These are phyloP conservation scores for Abrostola tripartita DNA, from an alignment of 2,888 invertebrate species.

Conservation along the genomic window DNA sequence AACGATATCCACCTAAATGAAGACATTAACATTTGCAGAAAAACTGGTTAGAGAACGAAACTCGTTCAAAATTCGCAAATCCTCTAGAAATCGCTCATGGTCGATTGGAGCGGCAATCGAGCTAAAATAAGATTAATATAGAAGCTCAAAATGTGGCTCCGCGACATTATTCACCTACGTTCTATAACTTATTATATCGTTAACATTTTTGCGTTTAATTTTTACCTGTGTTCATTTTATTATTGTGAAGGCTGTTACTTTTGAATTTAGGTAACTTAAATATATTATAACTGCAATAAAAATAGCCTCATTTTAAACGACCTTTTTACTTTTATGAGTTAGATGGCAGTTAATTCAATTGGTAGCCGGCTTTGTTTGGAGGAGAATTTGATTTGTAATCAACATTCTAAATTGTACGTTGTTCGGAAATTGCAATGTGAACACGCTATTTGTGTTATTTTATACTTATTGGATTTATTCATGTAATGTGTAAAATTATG, in stretches of 20 bases:
- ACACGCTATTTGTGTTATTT: too few relatives aligned
- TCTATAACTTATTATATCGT: constrained; percentile 27
- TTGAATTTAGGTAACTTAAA: constrained; percentile 4
- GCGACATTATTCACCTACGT: constrained; percentile 55
- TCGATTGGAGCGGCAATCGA: constrained; percentile 67
- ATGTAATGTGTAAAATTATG: too few relatives aligned
- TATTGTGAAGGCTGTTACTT: constrained; percentile 7
- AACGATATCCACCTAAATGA: constrained; percentile 59
- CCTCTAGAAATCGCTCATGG: constrained; percentile 63
- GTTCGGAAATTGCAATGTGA: neutral
- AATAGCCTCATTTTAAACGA: constrained; percentile 13
- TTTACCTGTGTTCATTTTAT: constrained; percentile 12
- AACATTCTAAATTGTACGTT: neutral
- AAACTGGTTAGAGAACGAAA: constrained; percentile 53
- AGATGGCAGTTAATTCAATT: constrained; percentile 5
- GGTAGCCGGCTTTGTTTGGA: neutral
- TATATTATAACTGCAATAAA: constrained; percentile 18
- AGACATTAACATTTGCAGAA: constrained; percentile 57
- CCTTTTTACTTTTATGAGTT: constrained; percentile 9
- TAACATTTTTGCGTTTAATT: constrained; percentile 26
- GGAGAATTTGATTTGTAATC: neutral
- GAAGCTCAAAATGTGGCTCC: constrained; percentile 57
- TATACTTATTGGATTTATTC: too few relatives aligned
- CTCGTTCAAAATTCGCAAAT: constrained; percentile 59
- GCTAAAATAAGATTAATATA: constrained; percentile 75